Evolutionary conservation across 2,113 vertebrate species (phyloP).

Genomic region (Chelonoidis abingdonii): DNA sequence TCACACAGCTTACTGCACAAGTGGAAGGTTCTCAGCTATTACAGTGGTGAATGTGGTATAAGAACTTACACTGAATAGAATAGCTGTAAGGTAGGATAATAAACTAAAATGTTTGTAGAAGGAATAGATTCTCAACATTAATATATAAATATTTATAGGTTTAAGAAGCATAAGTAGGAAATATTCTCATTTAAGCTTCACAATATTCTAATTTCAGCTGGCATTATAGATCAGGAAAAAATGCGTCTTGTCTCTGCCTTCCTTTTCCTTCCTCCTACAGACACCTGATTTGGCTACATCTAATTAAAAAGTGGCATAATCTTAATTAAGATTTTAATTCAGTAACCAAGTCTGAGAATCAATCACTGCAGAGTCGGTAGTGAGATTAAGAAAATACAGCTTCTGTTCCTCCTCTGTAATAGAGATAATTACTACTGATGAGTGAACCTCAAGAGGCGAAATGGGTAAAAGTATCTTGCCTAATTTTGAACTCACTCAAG

Average conservation of each 20-base stretch:
- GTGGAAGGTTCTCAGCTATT: background rate
- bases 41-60: background rate
- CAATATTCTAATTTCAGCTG: background rate
- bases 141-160: background rate
- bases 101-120: fast-evolving
- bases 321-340: conserved; percentile 71
- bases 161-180: background rate
- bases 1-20: background rate
- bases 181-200: background rate
- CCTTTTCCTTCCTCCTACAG: conserved; percentile 19
- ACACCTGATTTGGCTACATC: conserved; percentile 32
- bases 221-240: conserved; percentile 32
- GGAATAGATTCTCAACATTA: background rate
- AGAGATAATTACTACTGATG: conserved; percentile 18
- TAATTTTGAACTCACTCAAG: background rate
- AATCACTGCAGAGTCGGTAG: conserved; percentile 46
- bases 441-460: conserved; percentile 23
- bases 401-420: conserved; percentile 18
- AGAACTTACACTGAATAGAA: background rate
- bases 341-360: conserved; percentile 37
- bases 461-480: background rate
- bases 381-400: conserved; percentile 60
- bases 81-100: background rate
- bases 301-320: conserved; percentile 57
- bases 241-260: conserved; percentile 5